phyloP scores from a whole-genome alignment of 2,113 vertebrate species.

The Psittacula cyanocephala region DNA sequence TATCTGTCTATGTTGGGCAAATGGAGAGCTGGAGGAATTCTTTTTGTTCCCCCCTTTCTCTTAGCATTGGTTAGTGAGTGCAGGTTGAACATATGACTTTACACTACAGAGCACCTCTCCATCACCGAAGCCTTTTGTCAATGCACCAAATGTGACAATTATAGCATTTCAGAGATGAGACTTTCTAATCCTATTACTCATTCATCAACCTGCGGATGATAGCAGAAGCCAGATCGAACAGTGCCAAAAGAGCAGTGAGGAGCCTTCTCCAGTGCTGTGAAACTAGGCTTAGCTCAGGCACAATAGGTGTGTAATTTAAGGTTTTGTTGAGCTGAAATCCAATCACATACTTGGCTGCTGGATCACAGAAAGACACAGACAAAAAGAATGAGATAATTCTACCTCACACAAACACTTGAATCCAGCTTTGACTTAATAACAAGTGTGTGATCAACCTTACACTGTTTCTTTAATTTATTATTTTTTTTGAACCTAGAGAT shows the following conservation, averaged over 20 bases:
- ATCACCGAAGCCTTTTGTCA: slow-evolving; percentile 74
- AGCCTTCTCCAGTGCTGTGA: slow-evolving; percentile 83
- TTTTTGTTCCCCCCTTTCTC: slow-evolving; percentile 59
- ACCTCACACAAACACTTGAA: slow-evolving; percentile 85
- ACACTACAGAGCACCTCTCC: slow-evolving; percentile 65
- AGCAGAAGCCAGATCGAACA: slow-evolving; percentile 80
- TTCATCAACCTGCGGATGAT: slow-evolving; percentile 87
- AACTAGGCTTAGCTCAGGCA: slow-evolving; percentile 90
- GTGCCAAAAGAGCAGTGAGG: slow-evolving; percentile 82
- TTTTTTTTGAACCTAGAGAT: slow-evolving; percentile 25
- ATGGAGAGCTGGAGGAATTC: background rate
- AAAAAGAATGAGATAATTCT: slow-evolving; percentile 85
- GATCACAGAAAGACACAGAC: slow-evolving; percentile 92
- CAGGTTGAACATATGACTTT: slow-evolving; percentile 61
- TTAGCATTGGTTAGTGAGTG: slow-evolving; percentile 27
- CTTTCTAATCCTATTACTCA: slow-evolving; percentile 94
- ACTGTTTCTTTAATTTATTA: slow-evolving; percentile 37
- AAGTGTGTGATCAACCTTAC: slow-evolving; percentile 77
- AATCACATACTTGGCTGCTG: slow-evolving; percentile 99
- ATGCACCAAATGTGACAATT: slow-evolving; percentile 79
- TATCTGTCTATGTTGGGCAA: background rate
- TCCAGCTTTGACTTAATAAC: slow-evolving; percentile 76
- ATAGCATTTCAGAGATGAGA: slow-evolving; percentile 80
- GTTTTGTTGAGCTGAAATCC: slow-evolving; percentile 99
- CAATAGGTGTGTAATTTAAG: slow-evolving; percentile 99